Evolutionary conservation across 2,888 invertebrate species (phyloP), one percentile per base, ranked within the genome.

Genomic region (Caenorhabditis doughertyi): DNA sequence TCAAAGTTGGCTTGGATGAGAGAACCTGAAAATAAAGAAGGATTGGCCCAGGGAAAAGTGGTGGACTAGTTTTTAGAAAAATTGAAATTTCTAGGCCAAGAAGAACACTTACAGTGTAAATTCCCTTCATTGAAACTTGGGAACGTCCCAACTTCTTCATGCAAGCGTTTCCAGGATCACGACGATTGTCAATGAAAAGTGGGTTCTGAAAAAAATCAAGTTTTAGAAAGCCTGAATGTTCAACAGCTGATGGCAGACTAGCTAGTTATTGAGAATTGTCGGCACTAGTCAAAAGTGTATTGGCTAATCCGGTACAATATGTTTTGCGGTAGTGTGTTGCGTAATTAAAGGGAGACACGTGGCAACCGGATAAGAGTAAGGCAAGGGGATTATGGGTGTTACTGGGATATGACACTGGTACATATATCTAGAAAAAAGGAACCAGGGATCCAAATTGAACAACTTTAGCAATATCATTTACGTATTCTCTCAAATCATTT

Each of bases 101-200:
- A n/a, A n/a, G 25, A 8, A n/a, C 3, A 21, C 70, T 89, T 0
- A 94, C 93, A 89, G 93, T 92, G 89, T 92, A 94, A 3, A 94
- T 82, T 23, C 92, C 92, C 51, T 89, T 85, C 77, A 77, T 77
- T 2, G 58, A 32, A 16, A 87, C 73, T 67, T 92, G 92, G 88
- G 92, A 84, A 62, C 91, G 91, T 3, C 92, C 91, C 76, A 91
- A 79, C 53, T 89, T 76, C 21, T 92, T 89, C 93, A 94, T 92
- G 89, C 94, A 94, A 5, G 87, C 90, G 73, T 92, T 92, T 13
- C 93, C 93, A 2, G 94, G 93, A 13, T 92, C 93, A n/a, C 93
- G 89, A 18, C 94, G 91, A 84, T 94, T 93, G 88, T 94, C 94
- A 44, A 93, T 89, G 84, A 93, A 93, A 3, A 93, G 81, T 5